phyloP scores from a whole-genome alignment of 2,888 invertebrate genomes.

The Eueremaeus valkanovi region DNA sequence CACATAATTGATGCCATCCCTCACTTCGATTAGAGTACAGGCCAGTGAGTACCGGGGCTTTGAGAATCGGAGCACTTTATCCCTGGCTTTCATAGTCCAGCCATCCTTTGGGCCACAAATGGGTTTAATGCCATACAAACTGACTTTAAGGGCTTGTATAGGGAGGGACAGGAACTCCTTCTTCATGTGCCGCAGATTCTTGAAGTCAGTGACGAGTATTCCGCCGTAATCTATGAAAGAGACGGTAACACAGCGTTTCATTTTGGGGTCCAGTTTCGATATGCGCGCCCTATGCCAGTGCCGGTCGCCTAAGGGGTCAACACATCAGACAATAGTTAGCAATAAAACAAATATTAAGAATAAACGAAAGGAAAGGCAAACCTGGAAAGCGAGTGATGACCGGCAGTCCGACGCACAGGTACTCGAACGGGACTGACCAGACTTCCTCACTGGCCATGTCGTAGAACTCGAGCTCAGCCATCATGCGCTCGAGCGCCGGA shows the following conservation, averaged over 20 bases:
- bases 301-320: background rate
- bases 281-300: slow-evolving; percentile 14
- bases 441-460: background rate
- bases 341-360: too few relatives aligned
- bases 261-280: background rate
- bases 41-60: background rate
- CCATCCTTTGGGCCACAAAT: background rate
- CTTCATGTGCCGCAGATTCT: background rate
- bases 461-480: background rate
- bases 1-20: background rate
- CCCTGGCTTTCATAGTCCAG: background rate
- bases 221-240: slow-evolving; percentile 24
- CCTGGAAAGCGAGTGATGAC: background rate
- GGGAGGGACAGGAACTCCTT: background rate
- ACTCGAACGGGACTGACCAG: slow-evolving; percentile 11
- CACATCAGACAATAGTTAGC: background rate
- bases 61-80: background rate
- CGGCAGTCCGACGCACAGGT: background rate
- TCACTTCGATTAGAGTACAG: background rate
- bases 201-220: background rate
- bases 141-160: background rate
- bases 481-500: background rate
- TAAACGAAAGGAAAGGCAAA: too few relatives aligned
- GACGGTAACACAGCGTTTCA: background rate
- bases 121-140: slow-evolving; percentile 19